A percentile compares a stretch with the other conserved stretches of the same genome.
These are phyloP conservation scores for Terebella lapidaria DNA, from an alignment of 2,888 invertebrate species.

Conservation along the genomic window DNA sequence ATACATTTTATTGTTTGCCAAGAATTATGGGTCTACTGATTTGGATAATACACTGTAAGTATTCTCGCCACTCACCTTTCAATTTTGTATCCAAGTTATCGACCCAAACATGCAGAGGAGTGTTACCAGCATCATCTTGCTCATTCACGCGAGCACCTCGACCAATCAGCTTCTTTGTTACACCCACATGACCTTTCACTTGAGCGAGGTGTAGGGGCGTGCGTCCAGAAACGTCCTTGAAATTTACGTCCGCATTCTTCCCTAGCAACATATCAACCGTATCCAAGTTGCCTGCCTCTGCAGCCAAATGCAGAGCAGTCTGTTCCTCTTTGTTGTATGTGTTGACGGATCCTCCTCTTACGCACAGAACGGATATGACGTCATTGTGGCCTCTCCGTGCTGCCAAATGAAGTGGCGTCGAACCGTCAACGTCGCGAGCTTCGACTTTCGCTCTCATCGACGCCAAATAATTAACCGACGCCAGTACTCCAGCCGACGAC, in stretches of 20 bases:
- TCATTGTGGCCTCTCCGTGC: constrained; percentile 11
- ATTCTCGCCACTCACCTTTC: too few species aligned
- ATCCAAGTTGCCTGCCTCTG: constrained; percentile 5
- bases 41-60: too few species aligned
- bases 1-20: too few species aligned
- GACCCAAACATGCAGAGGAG: constrained; percentile 2
- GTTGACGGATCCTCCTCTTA: constrained; percentile 13
- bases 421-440: background rate
- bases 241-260: background rate
- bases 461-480: constrained; percentile 19
- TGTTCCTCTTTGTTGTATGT: constrained; percentile 6
- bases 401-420: constrained; percentile 17
- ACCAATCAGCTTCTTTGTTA: constrained; percentile 3
- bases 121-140: constrained; percentile 5
- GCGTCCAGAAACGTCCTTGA: constrained; percentile 3
- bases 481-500: constrained; percentile 9
- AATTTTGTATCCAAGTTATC: background rate
- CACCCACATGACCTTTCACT: background rate
- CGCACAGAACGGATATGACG: constrained; percentile 12
- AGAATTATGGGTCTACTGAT: too few species aligned
- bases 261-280: constrained; percentile 3
- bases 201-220: constrained; percentile 10
- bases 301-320: constrained; percentile 16
- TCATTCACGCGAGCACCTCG: constrained; percentile 6
- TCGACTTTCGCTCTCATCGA: constrained; percentile 16